Evolutionary conservation across 2,113 vertebrate genomes (phyloP).

Genomic region (Sphaerodactylus townsendi): DNA sequence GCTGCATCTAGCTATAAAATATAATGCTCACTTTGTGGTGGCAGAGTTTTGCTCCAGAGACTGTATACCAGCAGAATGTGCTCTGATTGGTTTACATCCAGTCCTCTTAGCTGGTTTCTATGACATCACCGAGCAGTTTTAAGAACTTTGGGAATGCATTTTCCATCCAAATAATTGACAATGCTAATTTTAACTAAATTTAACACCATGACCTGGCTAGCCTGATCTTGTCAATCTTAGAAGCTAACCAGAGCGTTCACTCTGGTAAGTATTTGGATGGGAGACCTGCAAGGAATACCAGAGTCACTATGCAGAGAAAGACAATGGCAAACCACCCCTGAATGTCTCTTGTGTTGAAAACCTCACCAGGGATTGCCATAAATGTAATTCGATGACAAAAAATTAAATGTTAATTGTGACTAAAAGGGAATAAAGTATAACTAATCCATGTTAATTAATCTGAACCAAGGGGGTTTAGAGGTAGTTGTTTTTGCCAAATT

Average conservation of each 20-base stretch:
- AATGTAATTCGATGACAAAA: no score
- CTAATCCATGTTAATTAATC: neutral
- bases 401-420: no score
- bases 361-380: no score
- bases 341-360: no score
- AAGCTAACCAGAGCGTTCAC: no score
- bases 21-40: constrained; percentile 6
- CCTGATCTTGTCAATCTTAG: no score
- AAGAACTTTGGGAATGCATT: constrained; percentile 11
- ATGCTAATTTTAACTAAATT: no score
- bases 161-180: constrained; percentile 14
- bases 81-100: neutral
- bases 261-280: no score
- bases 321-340: no score
- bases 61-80: neutral
- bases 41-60: neutral
- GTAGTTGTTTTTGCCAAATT: neutral
- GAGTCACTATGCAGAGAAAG: no score
- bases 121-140: neutral
- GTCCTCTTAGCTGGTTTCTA: constrained; percentile 12
- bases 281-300: no score
- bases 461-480: neutral
- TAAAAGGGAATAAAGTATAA: neutral
- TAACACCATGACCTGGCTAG: no score
- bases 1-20: neutral